Evolutionary conservation across 2,113 vertebrate species (phyloP).

Genomic region (Crotalus helleri): DNA sequence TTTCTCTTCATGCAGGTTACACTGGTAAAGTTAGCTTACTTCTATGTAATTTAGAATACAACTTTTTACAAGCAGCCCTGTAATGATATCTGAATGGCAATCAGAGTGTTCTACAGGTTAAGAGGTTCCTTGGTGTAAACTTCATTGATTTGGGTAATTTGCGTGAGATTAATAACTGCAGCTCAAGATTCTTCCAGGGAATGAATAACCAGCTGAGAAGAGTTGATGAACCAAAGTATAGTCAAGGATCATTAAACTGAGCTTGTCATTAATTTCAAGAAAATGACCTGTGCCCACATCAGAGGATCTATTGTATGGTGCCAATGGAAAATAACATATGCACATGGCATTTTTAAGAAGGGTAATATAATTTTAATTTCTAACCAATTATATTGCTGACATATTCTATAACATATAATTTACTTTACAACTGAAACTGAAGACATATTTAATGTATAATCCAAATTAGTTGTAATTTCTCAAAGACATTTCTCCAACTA

Average conservation of each 20-base stretch:
- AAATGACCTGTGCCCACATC: constrained; percentile 40
- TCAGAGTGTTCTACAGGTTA: constrained; percentile 19
- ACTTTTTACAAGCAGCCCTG: neutral
- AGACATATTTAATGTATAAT: neutral
- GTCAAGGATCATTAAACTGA: constrained; percentile 52
- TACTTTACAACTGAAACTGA: constrained; percentile 32
- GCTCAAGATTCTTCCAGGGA: constrained; percentile 6
- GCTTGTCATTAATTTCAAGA: constrained; percentile 44
- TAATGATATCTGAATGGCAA: neutral
- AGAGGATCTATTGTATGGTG: constrained; percentile 27
- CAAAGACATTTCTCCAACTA: neutral
- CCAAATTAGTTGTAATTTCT: neutral
- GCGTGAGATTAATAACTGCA: constrained; percentile 26
- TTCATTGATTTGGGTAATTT: constrained; percentile 48
- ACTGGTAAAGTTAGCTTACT: neutral
- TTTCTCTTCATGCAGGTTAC: constrained; percentile 11
- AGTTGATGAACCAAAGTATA: constrained; percentile 37
- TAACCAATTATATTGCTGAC: constrained; percentile 14
- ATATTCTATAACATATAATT: neutral
- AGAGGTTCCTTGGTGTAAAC: constrained; percentile 22
- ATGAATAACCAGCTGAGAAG: constrained; percentile 48
- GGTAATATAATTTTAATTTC: neutral
- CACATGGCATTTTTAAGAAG: constrained; percentile 21
- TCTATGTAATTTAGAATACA: neutral
- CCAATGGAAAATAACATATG: constrained; percentile 38